Conservation (phyloP, 1,140 invertebrate genomes). For the Probaryconus sp. region DNA sequence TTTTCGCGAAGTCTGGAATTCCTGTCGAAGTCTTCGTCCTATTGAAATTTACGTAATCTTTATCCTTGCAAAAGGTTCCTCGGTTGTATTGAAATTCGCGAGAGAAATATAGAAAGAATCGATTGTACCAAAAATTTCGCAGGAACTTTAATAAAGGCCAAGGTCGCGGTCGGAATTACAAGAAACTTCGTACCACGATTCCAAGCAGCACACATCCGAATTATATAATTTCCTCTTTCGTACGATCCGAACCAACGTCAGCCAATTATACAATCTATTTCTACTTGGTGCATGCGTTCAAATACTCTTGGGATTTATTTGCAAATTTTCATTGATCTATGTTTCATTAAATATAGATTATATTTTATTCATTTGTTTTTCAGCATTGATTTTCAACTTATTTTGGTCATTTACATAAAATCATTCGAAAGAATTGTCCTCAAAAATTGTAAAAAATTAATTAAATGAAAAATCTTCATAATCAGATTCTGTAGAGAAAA, state of each 20-base stretch:
- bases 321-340: background rate
- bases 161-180: constrained; percentile 29
- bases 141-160: constrained; percentile 40
- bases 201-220: constrained; percentile 45
- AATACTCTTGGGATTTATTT: too few relatives aligned
- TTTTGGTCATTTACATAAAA: too few relatives aligned
- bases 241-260: constrained; percentile 43
- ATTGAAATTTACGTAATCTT: background rate
- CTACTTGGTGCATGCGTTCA: constrained; percentile 2
- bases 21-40: too few relatives aligned
- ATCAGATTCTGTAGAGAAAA: too few relatives aligned
- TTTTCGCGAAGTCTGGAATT: background rate
- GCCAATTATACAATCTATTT: constrained; percentile 45
- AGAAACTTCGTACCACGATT: constrained; percentile 50
- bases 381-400: too few relatives aligned
- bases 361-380: background rate
- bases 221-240: constrained; percentile 56
- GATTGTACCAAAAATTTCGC: constrained; percentile 32
- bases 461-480: too few relatives aligned
- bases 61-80: background rate
- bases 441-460: too few relatives aligned
- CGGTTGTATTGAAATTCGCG: background rate
- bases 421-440: too few relatives aligned
- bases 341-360: too few relatives aligned
- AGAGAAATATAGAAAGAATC: too few relatives aligned